These are phyloP conservation scores for Linnaemya tessellans DNA, from an alignment of 2,888 invertebrate species.

Conservation along the genomic window DNA sequence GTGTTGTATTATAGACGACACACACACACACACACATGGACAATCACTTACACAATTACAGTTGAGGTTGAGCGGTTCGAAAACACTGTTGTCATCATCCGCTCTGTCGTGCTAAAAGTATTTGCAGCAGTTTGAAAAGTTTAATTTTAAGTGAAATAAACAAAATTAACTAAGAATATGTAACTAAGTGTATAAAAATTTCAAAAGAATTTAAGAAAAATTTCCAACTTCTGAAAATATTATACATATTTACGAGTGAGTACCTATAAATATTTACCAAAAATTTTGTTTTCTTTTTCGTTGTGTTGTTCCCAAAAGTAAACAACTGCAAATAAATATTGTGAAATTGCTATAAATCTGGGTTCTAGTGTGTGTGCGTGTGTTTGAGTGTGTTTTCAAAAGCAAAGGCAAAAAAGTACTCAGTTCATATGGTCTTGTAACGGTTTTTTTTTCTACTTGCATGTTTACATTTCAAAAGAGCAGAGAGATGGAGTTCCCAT, in stretches of 20 bases:
- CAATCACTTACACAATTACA: constrained; percentile 64
- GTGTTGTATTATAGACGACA: constrained; percentile 74
- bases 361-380: not conserved
- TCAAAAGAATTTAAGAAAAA: not conserved
- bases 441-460: not conserved
- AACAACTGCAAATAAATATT: constrained; percentile 23
- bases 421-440: not conserved
- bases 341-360: constrained; percentile 50
- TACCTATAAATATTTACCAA: not conserved
- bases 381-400: not conserved
- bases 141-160: not conserved
- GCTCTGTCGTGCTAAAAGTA: constrained; percentile 44
- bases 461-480: not conserved
- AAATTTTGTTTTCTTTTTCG: too few relatives aligned
- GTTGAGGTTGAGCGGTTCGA: constrained; percentile 67
- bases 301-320: not conserved
- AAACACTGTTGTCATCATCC: constrained; percentile 73
- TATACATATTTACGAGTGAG: too few relatives aligned
- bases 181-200: too few relatives aligned
- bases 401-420: not conserved
- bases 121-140: constrained; percentile 25
- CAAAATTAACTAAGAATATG: too few relatives aligned
- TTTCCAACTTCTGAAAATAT: not conserved
- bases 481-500: not conserved
- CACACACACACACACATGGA: constrained; percentile 18